Evolutionary conservation across 2,888 invertebrate species (phyloP).

Genomic region (Cacoxenus indagator): DNA sequence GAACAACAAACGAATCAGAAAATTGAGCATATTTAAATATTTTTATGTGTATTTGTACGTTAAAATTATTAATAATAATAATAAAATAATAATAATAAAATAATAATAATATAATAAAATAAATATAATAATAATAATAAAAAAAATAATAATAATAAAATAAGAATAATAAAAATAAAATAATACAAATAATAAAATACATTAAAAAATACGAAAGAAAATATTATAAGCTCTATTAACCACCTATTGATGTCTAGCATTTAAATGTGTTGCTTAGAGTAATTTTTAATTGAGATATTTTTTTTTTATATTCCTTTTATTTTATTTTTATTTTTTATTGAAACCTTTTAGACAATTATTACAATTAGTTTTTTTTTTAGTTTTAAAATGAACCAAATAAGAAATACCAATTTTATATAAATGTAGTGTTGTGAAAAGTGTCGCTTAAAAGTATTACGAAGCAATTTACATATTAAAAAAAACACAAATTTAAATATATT

Average conservation of each 20-base stretch:
- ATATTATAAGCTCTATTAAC: neutral
- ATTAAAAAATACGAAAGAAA: neutral
- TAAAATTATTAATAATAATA: too few species aligned
- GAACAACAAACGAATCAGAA: too few species aligned
- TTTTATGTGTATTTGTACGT: too few species aligned
- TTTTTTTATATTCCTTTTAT: neutral
- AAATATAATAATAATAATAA: too few species aligned
- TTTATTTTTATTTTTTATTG: neutral
- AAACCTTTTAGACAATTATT: neutral
- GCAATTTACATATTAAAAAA: slow-evolving; percentile 9
- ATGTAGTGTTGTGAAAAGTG: slow-evolving; percentile 67
- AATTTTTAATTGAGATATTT: neutral
- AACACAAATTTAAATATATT: slow-evolving; percentile 37
- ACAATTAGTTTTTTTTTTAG: neutral
- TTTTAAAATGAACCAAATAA: slow-evolving; percentile 11
- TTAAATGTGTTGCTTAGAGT: neutral
- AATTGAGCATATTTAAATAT: too few species aligned
- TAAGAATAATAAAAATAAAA: too few species aligned
- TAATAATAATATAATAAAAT: too few species aligned
- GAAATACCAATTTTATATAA: slow-evolving; percentile 59
- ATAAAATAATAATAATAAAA: too few species aligned
- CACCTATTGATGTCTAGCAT: slow-evolving; percentile 4
- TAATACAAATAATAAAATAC: too few species aligned
- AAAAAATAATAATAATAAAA: too few species aligned
- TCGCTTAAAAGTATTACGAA: slow-evolving; percentile 30